These are phyloP conservation scores for Listrodromus nycthemerus DNA, from an alignment of 2,888 invertebrate species.

Conservation along the genomic window DNA sequence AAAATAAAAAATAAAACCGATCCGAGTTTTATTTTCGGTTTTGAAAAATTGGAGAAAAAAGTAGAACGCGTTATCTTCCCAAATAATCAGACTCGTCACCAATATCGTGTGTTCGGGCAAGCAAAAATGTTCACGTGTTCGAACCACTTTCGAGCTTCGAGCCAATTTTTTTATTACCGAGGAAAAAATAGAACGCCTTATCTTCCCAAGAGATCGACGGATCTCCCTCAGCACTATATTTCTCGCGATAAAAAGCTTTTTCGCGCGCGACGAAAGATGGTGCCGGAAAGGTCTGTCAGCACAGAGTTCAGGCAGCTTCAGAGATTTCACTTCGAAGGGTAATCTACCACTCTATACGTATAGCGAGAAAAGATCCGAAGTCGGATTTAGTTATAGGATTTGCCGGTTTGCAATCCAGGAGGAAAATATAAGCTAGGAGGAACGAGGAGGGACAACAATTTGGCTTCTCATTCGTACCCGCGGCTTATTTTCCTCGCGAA, in stretches of 20 bases:
- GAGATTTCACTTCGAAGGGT: background rate
- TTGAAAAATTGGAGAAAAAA: too few relatives aligned
- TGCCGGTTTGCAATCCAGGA: slow-evolving; percentile 16
- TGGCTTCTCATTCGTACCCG: slow-evolving; percentile 7
- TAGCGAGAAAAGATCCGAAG: slow-evolving; percentile 24
- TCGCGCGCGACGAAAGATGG: background rate
- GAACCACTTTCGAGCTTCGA: too few relatives aligned
- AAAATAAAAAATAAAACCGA: background rate
- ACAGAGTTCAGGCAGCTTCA: background rate
- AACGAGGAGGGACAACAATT: slow-evolving; percentile 1
- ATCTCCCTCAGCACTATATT: background rate
- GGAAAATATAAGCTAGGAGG: slow-evolving; percentile 19
- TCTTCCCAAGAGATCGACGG: too few relatives aligned
- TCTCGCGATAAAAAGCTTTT: background rate
- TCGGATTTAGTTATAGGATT: slow-evolving; percentile 47
- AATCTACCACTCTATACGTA: slow-evolving; percentile 2
- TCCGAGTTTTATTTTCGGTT: background rate
- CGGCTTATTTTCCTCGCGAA: slow-evolving; percentile 58
- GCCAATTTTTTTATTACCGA: too few relatives aligned
- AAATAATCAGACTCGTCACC: background rate
- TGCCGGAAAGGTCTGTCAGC: background rate
- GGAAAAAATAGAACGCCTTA: too few relatives aligned
- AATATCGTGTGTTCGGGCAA: too few relatives aligned
- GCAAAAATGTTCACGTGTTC: too few relatives aligned
- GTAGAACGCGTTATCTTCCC: background rate